Evolutionary conservation across 2,888 invertebrate genomes (phyloP).

Genomic region (Lamproptera curius): DNA sequence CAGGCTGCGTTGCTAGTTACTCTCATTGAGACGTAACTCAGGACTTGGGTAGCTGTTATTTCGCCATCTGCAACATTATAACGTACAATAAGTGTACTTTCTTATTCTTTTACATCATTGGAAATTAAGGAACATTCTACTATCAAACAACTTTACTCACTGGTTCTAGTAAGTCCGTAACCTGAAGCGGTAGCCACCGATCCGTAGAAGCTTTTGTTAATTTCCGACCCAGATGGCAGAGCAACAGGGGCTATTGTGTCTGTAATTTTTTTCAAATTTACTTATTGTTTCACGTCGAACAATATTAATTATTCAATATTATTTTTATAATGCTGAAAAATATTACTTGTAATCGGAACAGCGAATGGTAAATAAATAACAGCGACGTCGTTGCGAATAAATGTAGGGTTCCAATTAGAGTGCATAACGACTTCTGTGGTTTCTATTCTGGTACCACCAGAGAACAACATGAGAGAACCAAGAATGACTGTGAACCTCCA

Average conservation of each 20-base stretch:
- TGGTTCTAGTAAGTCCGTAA: constrained; percentile 34
- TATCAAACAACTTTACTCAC: too few relatives aligned
- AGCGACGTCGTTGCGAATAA: constrained; percentile 45
- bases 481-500: constrained; percentile 45
- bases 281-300: too few relatives aligned
- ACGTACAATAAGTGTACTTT: too few relatives aligned
- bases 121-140: too few relatives aligned
- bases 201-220: constrained; percentile 37
- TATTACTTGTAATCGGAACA: constrained; percentile 38
- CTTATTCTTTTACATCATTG: too few relatives aligned
- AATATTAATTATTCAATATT: too few relatives aligned
- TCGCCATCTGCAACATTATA: constrained; percentile 30
- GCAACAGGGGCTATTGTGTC: constrained; percentile 30
- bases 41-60: constrained; percentile 27
- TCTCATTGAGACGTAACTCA: constrained; percentile 34
- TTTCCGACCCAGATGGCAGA: constrained; percentile 35
- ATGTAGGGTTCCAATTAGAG: constrained; percentile 38
- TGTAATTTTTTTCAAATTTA: too few relatives aligned
- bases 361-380: constrained; percentile 36
- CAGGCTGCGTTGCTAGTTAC: constrained; percentile 45
- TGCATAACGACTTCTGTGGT: constrained; percentile 39
- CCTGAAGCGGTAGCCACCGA: constrained; percentile 45
- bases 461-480: constrained; percentile 40
- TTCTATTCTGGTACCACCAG: constrained; percentile 40
- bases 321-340: too few relatives aligned